Evolutionary conservation across 1,140 invertebrate genomes (phyloP).

Genomic region (Pectinophora gossypiella): DNA sequence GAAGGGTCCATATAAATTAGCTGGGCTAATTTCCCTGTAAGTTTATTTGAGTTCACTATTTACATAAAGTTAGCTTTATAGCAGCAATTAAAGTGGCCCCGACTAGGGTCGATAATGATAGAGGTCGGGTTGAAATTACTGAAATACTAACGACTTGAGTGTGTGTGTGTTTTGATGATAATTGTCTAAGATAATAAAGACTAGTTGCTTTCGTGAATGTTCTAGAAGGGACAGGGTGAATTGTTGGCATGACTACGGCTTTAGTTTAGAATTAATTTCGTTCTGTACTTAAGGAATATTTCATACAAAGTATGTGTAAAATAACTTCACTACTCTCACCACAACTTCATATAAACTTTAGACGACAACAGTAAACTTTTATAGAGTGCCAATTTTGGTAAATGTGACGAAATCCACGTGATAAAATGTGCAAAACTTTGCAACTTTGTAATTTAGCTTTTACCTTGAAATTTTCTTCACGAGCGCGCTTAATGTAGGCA

Average conservation of each 20-base stretch:
- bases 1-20: background rate
- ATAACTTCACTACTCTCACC: background rate
- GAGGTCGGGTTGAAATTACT: no score
- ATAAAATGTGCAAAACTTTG: background rate
- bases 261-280: no score
- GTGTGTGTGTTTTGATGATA: no score
- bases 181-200: no score
- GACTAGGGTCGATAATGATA: conserved; percentile 9
- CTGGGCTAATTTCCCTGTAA: conserved; percentile 11
- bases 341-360: background rate
- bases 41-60: conserved; percentile 18
- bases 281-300: no score
- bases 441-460: background rate
- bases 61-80: conserved; percentile 19
- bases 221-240: no score
- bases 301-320: background rate
- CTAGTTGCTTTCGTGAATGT: no score
- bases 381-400: conserved; percentile 2
- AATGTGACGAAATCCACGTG: background rate
- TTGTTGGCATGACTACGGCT: no score
- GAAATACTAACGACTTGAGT: no score
- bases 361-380: background rate
- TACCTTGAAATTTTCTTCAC: background rate
- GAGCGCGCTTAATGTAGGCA: background rate
- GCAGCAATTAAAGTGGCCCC: conserved; percentile 12